Base-by-base conservation (phyloP, 1,140 invertebrate species). In the Elymnias hypermnestra region DNA sequence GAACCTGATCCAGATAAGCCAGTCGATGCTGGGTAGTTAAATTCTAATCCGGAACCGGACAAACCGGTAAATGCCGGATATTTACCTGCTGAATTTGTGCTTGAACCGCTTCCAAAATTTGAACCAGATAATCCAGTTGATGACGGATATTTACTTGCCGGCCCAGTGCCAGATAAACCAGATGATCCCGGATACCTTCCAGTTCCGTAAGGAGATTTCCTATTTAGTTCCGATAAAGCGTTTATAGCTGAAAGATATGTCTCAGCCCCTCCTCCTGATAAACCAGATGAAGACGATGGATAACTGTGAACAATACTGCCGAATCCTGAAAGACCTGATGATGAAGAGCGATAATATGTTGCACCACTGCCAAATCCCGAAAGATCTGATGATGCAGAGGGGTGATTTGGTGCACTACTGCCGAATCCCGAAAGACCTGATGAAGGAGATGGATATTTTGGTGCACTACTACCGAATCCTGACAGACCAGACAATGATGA, bases 401-500 rank as follows among this genome's bases (percentile, higher is more conserved):
- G 59, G 7, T 60, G 54, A 6, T 29, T 56, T 14, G 37, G 21
- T 15, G 53, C 13, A 3, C 31, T 29, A 1, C 15, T 37, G n/a
- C 48, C 37, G 25, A 36, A 49, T 8, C 63, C 60, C 1, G 64
- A 68, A 39, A 58, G 40, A n/a, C 62, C 58, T 14, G 41, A 51
- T 5, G 39, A 46, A 8, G 57, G 63, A 7, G 58, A 58, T 2
- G 57, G 59, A 5, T 60, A 56, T 7, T 29, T 56, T 14, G 37
- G 21, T 15, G 53, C 13, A 3, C 31, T 29, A 1, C 15, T 37
- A n/a, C 48, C 37, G 25, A 36, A 49, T 8, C 63, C 60, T 1
- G 64, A 68, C 40, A 58, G 40, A n/a, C 62, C 58, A 17, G 41
- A 51, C 5, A 36, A 46, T n/a, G 57, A 65, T n/a, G 58, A 58